Evolutionary conservation across 2,113 vertebrate species (phyloP).

Genomic region (Bolborhynchus lineola): DNA sequence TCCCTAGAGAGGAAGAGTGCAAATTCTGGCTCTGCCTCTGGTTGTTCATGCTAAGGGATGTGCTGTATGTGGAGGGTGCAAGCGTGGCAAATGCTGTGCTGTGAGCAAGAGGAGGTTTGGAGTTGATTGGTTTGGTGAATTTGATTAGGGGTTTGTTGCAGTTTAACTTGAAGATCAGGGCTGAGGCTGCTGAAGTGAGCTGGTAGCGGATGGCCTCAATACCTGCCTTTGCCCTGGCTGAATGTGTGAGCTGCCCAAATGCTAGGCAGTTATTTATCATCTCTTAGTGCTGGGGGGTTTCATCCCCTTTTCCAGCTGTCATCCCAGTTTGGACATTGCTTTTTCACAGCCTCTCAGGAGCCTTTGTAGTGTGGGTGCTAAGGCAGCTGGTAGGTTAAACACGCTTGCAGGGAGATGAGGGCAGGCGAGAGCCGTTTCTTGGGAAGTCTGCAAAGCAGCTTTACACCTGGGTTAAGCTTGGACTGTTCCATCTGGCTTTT

Average conservation of each 20-base stretch:
- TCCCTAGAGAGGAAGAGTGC: background rate
- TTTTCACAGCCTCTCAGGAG: background rate
- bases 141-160: background rate
- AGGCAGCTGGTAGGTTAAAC: background rate
- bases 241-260: background rate
- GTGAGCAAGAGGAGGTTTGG: background rate
- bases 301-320: background rate
- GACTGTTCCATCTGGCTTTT: background rate
- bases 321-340: background rate
- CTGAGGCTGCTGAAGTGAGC: background rate
- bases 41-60: fast-evolving
- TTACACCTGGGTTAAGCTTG: background rate
- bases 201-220: background rate
- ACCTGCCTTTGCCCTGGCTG: background rate
- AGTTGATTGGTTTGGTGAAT: background rate
- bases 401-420: background rate
- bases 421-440: background rate
- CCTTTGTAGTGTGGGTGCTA: background rate
- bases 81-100: background rate
- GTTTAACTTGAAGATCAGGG: background rate
- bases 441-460: background rate
- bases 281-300: background rate
- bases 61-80: background rate
- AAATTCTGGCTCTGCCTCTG: background rate
- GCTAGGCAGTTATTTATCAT: background rate